These are phyloP conservation scores for Antheraea pernyi DNA, from an alignment of 1,140 invertebrate species.

Conservation along the genomic window DNA sequence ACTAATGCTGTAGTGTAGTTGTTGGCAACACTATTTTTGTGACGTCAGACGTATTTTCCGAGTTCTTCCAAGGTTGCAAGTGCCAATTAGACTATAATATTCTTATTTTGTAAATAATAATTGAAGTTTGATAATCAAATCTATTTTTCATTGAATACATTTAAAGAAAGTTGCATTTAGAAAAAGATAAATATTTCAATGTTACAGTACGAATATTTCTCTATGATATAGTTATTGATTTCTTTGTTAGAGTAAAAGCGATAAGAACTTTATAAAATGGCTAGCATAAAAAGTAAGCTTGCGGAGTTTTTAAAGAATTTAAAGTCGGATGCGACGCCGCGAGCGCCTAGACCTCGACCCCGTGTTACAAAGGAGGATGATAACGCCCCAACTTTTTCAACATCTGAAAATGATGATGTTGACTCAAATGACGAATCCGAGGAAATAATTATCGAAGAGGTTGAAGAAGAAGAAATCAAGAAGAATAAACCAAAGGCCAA, in stretches of 20 bases:
- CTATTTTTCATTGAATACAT: neutral
- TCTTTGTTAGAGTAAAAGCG: neutral
- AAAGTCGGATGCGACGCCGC: constrained; percentile 61
- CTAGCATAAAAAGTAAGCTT: constrained; percentile 42
- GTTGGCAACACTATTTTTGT: neutral
- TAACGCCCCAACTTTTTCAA: constrained; percentile 10
- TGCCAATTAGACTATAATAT: no score
- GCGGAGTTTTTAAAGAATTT: constrained; percentile 56
- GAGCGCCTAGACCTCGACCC: constrained; percentile 42
- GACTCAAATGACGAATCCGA: constrained; percentile 35
- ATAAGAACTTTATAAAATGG: constrained; percentile 30
- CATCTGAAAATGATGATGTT: constrained; percentile 28
- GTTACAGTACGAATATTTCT: neutral
- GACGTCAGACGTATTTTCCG: neutral
- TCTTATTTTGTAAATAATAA: neutral
- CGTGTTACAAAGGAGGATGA: constrained; percentile 13
- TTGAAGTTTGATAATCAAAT: neutral
- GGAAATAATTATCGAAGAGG: constrained; percentile 35
- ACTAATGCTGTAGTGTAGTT: no score
- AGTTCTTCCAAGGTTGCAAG: neutral
- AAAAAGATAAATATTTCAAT: neutral
- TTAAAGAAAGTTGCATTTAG: neutral
- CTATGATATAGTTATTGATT: neutral
- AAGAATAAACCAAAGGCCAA: constrained; percentile 36
- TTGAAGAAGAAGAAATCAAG: constrained; percentile 40